Conservation (phyloP, 1,140 invertebrate genomes). For the Drosophila ercepeae region DNA sequence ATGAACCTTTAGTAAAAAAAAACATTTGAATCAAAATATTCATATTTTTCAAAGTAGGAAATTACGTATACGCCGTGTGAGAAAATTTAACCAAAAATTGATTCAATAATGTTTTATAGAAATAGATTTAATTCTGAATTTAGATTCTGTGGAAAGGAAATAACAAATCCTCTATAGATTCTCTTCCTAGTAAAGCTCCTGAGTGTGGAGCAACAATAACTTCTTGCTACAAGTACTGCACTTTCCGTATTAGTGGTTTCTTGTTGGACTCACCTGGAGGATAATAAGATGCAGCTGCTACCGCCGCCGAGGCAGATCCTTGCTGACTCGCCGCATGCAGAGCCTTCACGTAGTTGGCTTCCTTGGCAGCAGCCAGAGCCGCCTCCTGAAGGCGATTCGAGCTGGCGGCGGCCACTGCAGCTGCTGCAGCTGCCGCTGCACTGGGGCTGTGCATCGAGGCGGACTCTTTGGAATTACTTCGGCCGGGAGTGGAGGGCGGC, state of each 20-base stretch:
- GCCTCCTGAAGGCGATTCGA: constrained; percentile 76
- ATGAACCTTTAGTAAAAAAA: too few species aligned
- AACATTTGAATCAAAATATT: too few species aligned
- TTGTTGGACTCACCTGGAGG: constrained; percentile 53
- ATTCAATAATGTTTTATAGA: not conserved
- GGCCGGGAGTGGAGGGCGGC: constrained; percentile 50
- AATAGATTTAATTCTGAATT: too few species aligned
- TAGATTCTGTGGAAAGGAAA: too few species aligned
- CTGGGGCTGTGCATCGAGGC: constrained; percentile 64
- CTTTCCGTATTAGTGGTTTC: not conserved
- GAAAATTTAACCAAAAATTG: too few species aligned
- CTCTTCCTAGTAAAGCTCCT: not conserved
- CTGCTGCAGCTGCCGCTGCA: constrained; percentile 45
- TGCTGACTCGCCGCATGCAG: constrained; percentile 85
- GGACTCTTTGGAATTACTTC: constrained; percentile 80
- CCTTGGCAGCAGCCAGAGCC: constrained; percentile 72
- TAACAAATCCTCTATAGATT: too few species aligned
- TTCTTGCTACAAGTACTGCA: not conserved
- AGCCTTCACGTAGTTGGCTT: constrained; percentile 79
- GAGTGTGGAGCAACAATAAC: not conserved
- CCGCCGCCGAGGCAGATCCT: constrained; percentile 84
- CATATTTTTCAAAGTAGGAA: too few species aligned
- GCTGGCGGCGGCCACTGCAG: constrained; percentile 49
- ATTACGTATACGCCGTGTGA: not conserved
- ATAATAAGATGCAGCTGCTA: constrained; percentile 61